Evolutionary conservation across 1,140 invertebrate genomes (phyloP).

Genomic region (Microvelia longipes): DNA sequence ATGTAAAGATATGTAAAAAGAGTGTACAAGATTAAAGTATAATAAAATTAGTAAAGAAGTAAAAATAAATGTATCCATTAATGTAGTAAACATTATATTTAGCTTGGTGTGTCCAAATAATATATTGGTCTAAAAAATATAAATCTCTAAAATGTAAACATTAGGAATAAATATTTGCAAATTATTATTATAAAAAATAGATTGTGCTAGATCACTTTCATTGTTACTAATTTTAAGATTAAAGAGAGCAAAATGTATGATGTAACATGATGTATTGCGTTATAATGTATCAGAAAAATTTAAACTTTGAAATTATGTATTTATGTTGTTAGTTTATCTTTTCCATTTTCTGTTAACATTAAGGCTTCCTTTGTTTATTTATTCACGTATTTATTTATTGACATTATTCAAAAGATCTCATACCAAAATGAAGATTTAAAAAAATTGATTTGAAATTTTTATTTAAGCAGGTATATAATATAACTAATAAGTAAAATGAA

Average conservation of each 20-base stretch:
- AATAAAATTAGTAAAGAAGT: too few species aligned
- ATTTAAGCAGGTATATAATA: neutral
- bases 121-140: neutral
- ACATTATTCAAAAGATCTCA: neutral
- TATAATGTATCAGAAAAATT: too few species aligned
- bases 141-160: neutral
- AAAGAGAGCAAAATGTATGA: too few species aligned
- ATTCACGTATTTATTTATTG: neutral
- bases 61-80: too few species aligned
- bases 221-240: neutral
- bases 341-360: neutral
- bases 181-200: neutral
- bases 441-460: neutral
- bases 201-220: neutral
- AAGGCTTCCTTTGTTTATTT: neutral
- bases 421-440: neutral
- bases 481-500: neutral
- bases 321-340: neutral
- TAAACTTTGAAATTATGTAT: too few species aligned
- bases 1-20: too few species aligned
- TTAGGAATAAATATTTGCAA: neutral
- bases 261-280: too few species aligned
- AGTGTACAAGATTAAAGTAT: too few species aligned
- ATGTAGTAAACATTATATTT: too few species aligned
- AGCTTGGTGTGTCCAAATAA: too few species aligned